Conservation (phyloP, 2,113 vertebrate genomes). For the Peromyscus maniculatus region DNA sequence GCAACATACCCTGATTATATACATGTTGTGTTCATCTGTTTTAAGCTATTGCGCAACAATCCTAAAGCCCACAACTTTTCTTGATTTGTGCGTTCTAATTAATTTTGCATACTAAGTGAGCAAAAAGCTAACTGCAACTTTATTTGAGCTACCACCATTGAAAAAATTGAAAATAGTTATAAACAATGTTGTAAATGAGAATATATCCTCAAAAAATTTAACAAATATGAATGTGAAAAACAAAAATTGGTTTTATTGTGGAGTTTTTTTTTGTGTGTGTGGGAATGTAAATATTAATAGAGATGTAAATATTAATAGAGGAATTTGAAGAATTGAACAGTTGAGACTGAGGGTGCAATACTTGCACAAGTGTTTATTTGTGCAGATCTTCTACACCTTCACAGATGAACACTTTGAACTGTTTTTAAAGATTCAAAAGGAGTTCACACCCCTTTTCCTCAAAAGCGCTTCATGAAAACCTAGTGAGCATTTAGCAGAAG, state of each 20-base stretch:
- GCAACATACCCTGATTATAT: background rate
- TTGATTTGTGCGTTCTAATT: background rate
- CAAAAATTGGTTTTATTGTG: background rate
- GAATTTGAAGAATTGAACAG: background rate
- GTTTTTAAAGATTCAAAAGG: background rate
- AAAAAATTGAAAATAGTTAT: background rate
- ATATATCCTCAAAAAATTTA: constrained; percentile 4
- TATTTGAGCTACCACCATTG: background rate
- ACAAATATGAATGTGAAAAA: constrained; percentile 19
- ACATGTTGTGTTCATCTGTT: background rate
- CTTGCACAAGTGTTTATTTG: background rate
- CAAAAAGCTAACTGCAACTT: background rate
- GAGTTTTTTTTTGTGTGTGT: background rate
- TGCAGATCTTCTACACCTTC: background rate
- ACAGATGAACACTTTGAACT: background rate
- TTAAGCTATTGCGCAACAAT: background rate
- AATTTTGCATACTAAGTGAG: background rate
- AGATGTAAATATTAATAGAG: background rate
- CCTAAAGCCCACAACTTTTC: background rate
- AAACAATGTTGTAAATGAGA: background rate
- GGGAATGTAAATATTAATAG: background rate
- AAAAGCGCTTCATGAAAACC: background rate
- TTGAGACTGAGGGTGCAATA: background rate
- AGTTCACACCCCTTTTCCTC: background rate
- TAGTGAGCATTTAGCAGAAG: background rate